A percentile compares a stretch with the other conserved stretches of the same genome.
Conservation (phyloP, 1,140 invertebrate genomes). For the Apis florea region DNA sequence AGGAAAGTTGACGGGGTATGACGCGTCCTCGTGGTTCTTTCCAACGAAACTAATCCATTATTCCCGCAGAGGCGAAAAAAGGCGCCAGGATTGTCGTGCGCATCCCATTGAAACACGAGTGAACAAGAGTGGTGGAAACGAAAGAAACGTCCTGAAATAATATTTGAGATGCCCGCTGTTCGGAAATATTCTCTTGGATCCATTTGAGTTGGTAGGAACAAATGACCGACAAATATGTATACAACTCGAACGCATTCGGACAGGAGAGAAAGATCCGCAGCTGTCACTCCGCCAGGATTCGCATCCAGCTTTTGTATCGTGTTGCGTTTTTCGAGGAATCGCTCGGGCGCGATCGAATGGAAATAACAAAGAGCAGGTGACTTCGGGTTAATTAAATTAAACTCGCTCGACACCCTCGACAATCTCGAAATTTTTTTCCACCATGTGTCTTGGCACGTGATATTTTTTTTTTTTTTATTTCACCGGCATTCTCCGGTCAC, state of each 20-base stretch:
- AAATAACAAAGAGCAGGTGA: slow-evolving; percentile 54
- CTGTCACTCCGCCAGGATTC: no score
- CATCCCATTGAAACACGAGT: slow-evolving; percentile 24
- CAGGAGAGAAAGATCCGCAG: slow-evolving; percentile 2
- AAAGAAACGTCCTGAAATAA: slow-evolving; percentile 61
- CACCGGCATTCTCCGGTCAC: slow-evolving; percentile 19
- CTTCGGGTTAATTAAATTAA: slow-evolving; percentile 45
- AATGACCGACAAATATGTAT: slow-evolving; percentile 67
- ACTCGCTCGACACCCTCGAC: background rate
- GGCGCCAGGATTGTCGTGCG: background rate
- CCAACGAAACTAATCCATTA: slow-evolving; percentile 45
- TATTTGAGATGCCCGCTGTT: slow-evolving; percentile 60
- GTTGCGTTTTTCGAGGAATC: slow-evolving; percentile 49
- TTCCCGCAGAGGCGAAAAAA: slow-evolving; percentile 5
- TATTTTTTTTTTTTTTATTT: slow-evolving; percentile 29
- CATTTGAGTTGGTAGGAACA: slow-evolving; percentile 43
- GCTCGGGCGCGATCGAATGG: slow-evolving; percentile 47
- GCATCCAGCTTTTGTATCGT: slow-evolving; percentile 31
- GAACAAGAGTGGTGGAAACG: background rate
- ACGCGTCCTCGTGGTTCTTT: slow-evolving; percentile 23
- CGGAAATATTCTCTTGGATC: background rate
- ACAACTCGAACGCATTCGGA: slow-evolving; percentile 39
- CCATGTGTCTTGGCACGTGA: slow-evolving; percentile 45
- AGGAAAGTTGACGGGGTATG: slow-evolving; percentile 26
- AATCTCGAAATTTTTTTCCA: slow-evolving; percentile 11